Percentiles rank a stretch among this genome's conserved stretches.
Conservation (phyloP, 2,888 invertebrate genomes). For the Osedax frankpressi region DNA sequence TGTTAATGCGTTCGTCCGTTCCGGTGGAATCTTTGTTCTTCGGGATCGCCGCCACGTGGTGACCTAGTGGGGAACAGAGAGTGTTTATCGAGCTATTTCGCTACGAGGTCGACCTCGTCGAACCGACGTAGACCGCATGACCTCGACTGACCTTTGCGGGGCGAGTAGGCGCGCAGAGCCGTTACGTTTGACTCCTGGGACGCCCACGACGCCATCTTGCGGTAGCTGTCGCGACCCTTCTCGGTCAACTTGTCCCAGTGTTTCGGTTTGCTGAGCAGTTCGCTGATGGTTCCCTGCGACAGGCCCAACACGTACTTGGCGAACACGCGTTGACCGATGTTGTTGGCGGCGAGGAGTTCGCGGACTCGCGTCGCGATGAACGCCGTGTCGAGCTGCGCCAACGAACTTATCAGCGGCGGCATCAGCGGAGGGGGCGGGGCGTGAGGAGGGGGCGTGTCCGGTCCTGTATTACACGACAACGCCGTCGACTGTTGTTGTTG, state of each 20-base stretch:
- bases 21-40: constrained; percentile 20
- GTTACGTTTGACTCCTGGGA: constrained; percentile 91
- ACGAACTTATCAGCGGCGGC: neutral
- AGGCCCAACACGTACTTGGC: constrained; percentile 93
- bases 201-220: constrained; percentile 99
- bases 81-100: no score
- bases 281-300: constrained; percentile 90
- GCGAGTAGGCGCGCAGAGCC: constrained; percentile 87
- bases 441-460: neutral
- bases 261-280: constrained; percentile 92
- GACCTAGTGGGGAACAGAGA: no score
- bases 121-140: neutral
- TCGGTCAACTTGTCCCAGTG: constrained; percentile 99
- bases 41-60: neutral
- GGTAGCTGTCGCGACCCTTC: constrained; percentile 94
- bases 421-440: neutral
- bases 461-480: no score
- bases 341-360: constrained; percentile 84
- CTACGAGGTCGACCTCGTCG: neutral
- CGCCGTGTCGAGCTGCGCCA: constrained; percentile 64
- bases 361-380: constrained; percentile 79
- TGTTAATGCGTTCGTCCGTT: constrained; percentile 80
- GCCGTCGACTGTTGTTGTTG: neutral
- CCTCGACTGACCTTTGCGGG: constrained; percentile 46
- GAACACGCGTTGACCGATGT: constrained; percentile 94